Conservation (phyloP, 2,797 vertebrate genomes). For the Jordanella pulchra region DNA sequence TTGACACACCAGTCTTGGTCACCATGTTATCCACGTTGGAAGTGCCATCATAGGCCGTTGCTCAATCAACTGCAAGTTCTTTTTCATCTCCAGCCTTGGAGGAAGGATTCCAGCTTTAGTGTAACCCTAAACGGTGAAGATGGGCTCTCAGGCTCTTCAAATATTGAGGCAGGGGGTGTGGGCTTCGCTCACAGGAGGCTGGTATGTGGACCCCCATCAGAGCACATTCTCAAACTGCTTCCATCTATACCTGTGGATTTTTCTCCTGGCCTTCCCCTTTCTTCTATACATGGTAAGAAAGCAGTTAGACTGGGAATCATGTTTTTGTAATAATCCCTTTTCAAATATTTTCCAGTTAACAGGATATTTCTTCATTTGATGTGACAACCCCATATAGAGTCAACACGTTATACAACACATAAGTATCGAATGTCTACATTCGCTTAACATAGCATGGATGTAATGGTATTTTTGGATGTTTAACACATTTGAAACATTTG, state of each 20-base stretch:
- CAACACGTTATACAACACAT: too few relatives aligned
- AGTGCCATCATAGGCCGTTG: constrained; percentile 81
- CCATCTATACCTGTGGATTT: constrained; percentile 93
- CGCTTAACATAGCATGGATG: neutral
- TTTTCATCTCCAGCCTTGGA: constrained; percentile 65
- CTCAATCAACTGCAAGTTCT: constrained; percentile 63
- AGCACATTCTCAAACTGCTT: constrained; percentile 94
- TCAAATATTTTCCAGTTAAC: neutral
- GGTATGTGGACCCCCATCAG: constrained; percentile 94
- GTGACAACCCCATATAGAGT: neutral
- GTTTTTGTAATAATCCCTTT: neutral
- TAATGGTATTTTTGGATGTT: neutral
- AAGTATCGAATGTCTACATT: neutral
- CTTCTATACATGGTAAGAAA: constrained; percentile 89
- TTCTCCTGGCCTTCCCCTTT: constrained; percentile 89
- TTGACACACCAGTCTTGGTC: constrained; percentile 70
- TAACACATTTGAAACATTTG: neutral
- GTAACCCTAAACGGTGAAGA: constrained; percentile 68
- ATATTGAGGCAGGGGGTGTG: constrained; percentile 92
- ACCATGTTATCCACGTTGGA: constrained; percentile 73
- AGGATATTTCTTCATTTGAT: neutral
- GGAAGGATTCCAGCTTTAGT: constrained; percentile 68
- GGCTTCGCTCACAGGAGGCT: constrained; percentile 91
- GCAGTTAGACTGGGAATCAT: neutral
- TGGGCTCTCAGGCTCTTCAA: constrained; percentile 92